Percentiles rank a stretch among this genome's conserved stretches.
Evolutionary conservation across 2,113 vertebrate species (phyloP).

Genomic region (Ophthalmolycus amberensis): DNA sequence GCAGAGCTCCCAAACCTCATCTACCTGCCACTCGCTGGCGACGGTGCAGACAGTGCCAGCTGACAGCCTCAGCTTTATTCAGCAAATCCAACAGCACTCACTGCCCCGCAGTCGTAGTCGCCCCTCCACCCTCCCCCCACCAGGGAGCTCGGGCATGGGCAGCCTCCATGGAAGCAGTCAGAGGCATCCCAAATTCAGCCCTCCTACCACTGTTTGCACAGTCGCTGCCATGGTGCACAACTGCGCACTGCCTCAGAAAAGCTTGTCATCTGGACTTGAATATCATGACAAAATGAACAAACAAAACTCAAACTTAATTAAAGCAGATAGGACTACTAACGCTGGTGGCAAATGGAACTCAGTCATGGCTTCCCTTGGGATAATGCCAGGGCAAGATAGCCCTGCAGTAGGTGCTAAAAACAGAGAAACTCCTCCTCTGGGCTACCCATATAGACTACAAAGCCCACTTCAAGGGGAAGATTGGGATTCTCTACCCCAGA

Average conservation of each 20-base stretch:
- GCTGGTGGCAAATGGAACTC: conserved; percentile 77
- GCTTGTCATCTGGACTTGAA: conserved; percentile 53
- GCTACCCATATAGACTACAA: conserved; percentile 76
- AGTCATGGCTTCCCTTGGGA: conserved; percentile 81
- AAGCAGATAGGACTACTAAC: conserved; percentile 58
- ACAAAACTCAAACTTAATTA: conserved; percentile 66
- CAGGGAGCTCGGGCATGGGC: conserved; percentile 59
- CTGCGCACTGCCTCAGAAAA: conserved; percentile 65
- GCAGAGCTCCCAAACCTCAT: conserved; percentile 82
- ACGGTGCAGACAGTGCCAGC: conserved; percentile 83
- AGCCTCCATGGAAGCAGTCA: conserved; percentile 75
- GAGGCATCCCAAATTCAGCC: conserved; percentile 60
- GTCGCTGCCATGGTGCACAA: conserved; percentile 69
- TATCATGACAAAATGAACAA: conserved; percentile 68
- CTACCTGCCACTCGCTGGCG: conserved; percentile 83
- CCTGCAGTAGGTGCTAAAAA: conserved; percentile 63
- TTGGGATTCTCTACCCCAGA: conserved; percentile 70
- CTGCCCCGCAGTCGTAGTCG: conserved; percentile 84
- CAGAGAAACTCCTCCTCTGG: conserved; percentile 72
- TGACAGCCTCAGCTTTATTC: conserved; percentile 84
- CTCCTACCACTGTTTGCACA: conserved; percentile 57
- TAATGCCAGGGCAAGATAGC: conserved; percentile 78
- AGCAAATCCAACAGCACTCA: conserved; percentile 86
- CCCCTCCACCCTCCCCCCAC: conserved; percentile 76
- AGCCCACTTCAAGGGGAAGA: conserved; percentile 62